Percentiles rank a stretch among this genome's conserved stretches.
Conservation (phyloP, 1,140 invertebrate genomes). For the Anastatus disparis region DNA sequence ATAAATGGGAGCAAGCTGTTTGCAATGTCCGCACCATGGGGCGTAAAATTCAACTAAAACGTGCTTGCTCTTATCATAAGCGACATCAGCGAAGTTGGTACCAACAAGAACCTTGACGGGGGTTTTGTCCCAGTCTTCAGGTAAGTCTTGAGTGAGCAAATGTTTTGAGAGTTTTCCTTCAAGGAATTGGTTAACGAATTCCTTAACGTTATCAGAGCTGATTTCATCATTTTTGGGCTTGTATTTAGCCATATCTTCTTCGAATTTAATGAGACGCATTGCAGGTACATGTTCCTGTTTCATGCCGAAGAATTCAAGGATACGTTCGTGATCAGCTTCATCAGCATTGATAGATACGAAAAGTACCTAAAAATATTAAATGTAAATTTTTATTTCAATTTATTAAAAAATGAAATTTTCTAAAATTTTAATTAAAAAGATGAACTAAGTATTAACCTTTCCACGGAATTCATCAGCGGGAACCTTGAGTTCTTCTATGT, state of each 20-base stretch:
- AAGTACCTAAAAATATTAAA: slow-evolving; percentile 72
- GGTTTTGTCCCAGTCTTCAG: slow-evolving; percentile 96
- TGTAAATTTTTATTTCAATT: not conserved
- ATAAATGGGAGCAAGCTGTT: slow-evolving; percentile 95
- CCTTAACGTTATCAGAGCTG: slow-evolving; percentile 78
- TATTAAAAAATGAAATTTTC: too few relatives aligned
- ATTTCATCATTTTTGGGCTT: slow-evolving; percentile 88
- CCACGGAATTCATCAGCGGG: slow-evolving; percentile 91
- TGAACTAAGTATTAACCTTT: slow-evolving; percentile 76
- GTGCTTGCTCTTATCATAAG: slow-evolving; percentile 87
- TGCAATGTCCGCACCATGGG: slow-evolving; percentile 98
- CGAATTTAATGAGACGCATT: slow-evolving; percentile 92
- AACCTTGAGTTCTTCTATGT: slow-evolving; percentile 78
- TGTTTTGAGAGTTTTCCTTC: slow-evolving; percentile 95
- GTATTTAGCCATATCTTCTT: slow-evolving; percentile 99
- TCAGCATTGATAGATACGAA: slow-evolving; percentile 96
- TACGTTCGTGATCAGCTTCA: slow-evolving; percentile 95
- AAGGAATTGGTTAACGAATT: slow-evolving; percentile 89
- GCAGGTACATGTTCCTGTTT: slow-evolving; percentile 91
- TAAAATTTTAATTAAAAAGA: too few relatives aligned
- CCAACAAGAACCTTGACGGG: slow-evolving; percentile 95
- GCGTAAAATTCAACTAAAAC: slow-evolving; percentile 99
- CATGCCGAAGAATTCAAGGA: slow-evolving; percentile 99
- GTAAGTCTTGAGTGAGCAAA: slow-evolving; percentile 91
- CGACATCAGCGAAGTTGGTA: slow-evolving; percentile 96